Evolutionary conservation across 1,140 invertebrate genomes (phyloP).

Genomic region (Halictus rubicundus): DNA sequence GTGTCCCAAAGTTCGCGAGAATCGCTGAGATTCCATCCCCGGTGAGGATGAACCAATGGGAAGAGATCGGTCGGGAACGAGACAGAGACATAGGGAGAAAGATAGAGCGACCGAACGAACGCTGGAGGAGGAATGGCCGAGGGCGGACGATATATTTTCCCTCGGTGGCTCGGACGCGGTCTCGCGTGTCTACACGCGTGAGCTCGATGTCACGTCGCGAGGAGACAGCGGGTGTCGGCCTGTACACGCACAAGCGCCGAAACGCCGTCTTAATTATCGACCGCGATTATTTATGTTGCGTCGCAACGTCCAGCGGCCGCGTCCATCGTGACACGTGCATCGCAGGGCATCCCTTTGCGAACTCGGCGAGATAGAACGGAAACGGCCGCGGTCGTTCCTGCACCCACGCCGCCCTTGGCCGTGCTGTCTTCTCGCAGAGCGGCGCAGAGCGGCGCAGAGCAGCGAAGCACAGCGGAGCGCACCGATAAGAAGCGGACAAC

Average conservation of each 20-base stretch:
- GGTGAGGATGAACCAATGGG: not conserved
- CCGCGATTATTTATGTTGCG: conserved; percentile 66
- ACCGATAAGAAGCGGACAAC: not conserved
- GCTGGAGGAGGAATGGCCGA: conserved; percentile 29
- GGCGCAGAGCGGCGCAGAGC: too few relatives aligned
- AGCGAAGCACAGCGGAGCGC: too few relatives aligned
- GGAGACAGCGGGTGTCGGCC: conserved; percentile 68
- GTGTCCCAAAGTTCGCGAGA: conserved; percentile 14
- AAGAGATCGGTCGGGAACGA: not conserved
- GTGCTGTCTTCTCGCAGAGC: too few relatives aligned
- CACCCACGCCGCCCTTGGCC: conserved; percentile 1
- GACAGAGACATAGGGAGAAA: not conserved
- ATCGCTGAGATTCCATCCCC: conserved; percentile 49
- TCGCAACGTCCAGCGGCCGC: conserved; percentile 6
- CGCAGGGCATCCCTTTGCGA: not conserved
- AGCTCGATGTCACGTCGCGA: conserved; percentile 68
- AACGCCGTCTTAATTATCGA: conserved; percentile 73
- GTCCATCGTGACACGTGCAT: not conserved
- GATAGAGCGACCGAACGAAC: not conserved
- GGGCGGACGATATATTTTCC: conserved; percentile 52
- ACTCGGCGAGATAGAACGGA: not conserved
- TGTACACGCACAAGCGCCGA: conserved; percentile 63
- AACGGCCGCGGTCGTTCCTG: not conserved
- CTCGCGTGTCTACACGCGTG: conserved; percentile 70
- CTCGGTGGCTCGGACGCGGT: conserved; percentile 32